Percentiles rank a stretch among this genome's conserved stretches.
These are phyloP conservation scores for Calonectris borealis DNA, from an alignment of 2,113 vertebrate species.

Conservation along the genomic window DNA sequence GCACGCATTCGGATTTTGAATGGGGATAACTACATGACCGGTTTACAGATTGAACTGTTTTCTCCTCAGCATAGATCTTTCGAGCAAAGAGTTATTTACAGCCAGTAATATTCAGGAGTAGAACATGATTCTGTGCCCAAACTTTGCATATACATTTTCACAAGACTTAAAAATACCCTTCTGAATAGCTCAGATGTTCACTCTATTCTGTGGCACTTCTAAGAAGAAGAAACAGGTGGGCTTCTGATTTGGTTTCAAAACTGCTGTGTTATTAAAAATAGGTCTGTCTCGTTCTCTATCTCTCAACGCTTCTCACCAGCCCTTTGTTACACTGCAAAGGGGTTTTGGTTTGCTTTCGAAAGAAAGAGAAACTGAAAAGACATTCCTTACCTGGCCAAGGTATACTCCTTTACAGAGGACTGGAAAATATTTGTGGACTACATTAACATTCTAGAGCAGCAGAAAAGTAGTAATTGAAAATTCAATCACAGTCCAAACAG, in stretches of 20 bases:
- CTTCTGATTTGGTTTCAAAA: neutral
- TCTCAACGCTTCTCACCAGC: neutral
- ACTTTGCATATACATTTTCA: neutral
- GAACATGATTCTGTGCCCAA: neutral
- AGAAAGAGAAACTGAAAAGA: neutral
- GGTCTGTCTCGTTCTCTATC: neutral
- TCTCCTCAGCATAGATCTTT: neutral
- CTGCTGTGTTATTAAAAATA: neutral
- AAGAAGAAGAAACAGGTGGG: neutral
- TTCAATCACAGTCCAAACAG: neutral
- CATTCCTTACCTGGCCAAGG: neutral
- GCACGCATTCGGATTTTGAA: neutral
- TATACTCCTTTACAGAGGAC: neutral
- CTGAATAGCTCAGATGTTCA: neutral
- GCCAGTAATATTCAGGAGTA: neutral
- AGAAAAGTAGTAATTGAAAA: neutral
- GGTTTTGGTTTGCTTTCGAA: neutral
- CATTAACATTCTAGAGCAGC: neutral
- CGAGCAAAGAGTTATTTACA: neutral
- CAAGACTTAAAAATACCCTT: neutral
- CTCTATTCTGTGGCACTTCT: neutral
- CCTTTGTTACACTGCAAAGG: neutral
- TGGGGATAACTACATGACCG: fast-evolving
- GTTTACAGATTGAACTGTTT: neutral
- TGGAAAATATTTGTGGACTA: neutral